Base-by-base conservation (phyloP, 23 tunicate genomes). In the Ascidia mentula region DNA sequence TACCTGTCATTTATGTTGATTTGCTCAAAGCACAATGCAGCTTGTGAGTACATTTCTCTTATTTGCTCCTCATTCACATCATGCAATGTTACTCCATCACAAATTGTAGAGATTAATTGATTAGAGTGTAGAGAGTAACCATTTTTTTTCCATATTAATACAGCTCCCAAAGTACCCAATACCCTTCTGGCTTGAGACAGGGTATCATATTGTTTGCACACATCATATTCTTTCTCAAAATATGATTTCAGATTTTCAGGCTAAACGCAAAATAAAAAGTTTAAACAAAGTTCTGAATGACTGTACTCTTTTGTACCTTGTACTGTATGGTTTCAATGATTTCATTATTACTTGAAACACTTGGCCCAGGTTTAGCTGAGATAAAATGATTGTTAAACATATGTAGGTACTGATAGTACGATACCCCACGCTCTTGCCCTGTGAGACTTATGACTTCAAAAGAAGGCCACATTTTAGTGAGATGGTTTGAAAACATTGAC, bases 71-170 rank as follows among this genome's bases (percentile, higher is more conserved):
- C 38, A 70, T 70, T 28, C 18, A 70, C 13, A 18, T 70, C 36
- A 30, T 70, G 74, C 18, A 70, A 70, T 3, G 38, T 70, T 70
- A 70, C 31, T 33, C 74, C 37, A 70, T 70, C 1, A 9, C 74
- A 70, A 32, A 70, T 70, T 18, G 31, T 34, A 3, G 1, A 1
- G 31, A 30, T 70, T 18, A 34, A 22, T 34, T 70, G 34, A 2
- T 7, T 26, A 3, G 1, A 30, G 6, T 9, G 5, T 30, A 4
- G 1, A 3, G 38, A 70, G 32, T 30, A 20, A 9, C 38, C 38
- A 32, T 34, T 70, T 6, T 20, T 3, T 70, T 70, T 34, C 74
- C 31, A 30, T 26, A 30, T 22, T 3, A 33, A 20, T 9, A 70
- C 18, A 2, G 30, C 22, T 3, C 37, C 74, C 8, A 70, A 9